Conservation (phyloP, 2,888 invertebrate genomes). For the Geophilus truncorum region DNA sequence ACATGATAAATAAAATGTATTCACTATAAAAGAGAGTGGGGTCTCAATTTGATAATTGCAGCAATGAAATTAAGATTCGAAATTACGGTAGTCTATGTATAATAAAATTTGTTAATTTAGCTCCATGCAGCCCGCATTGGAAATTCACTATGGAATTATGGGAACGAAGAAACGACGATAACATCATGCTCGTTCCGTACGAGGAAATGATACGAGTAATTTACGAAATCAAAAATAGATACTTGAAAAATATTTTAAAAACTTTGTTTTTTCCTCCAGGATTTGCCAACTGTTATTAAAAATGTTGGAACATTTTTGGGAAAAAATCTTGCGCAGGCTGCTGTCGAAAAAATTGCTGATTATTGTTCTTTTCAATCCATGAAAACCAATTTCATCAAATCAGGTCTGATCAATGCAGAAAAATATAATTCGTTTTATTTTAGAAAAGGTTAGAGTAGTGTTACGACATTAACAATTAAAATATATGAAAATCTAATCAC, state of each 20-base stretch:
- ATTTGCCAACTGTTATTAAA: neutral
- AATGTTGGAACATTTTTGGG: neutral
- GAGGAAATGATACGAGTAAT: slow-evolving; percentile 68
- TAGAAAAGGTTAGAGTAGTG: neutral
- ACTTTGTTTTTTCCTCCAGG: neutral
- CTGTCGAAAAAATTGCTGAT: neutral
- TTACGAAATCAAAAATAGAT: too few species aligned
- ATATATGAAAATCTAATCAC: too few species aligned
- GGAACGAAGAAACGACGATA: slow-evolving; percentile 63
- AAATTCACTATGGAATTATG: slow-evolving; percentile 74
- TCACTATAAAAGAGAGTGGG: neutral
- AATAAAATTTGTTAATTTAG: neutral
- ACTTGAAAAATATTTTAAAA: neutral
- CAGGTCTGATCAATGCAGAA: neutral
- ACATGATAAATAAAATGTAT: neutral
- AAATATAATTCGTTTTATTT: neutral
- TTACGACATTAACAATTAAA: too few species aligned
- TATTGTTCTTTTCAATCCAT: neutral
- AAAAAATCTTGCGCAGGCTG: neutral
- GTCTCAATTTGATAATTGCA: too few species aligned
- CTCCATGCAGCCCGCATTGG: slow-evolving; percentile 66
- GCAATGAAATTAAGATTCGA: too few species aligned
- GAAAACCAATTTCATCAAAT: neutral
- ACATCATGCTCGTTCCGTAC: slow-evolving; percentile 71
- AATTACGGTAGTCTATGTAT: too few species aligned